Evolutionary conservation across 2,888 invertebrate species (phyloP), one percentile per base, ranked within the genome.

Genomic region (Muscina levida): DNA sequence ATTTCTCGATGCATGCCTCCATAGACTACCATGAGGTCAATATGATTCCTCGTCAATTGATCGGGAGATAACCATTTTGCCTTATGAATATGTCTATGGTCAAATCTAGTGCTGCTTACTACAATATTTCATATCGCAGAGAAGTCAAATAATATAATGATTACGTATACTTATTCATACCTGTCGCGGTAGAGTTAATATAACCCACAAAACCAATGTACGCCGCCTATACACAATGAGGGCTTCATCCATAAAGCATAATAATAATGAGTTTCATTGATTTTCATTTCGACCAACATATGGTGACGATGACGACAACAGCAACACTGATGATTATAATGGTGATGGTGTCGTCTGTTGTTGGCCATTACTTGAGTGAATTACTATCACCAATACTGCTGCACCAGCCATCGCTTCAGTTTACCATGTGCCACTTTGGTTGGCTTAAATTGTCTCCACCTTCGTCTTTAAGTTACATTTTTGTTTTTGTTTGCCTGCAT

Each of bases 401-500:
- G 26, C 62, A 6, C 13, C 65, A 59, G 8, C 31, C 44, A 13
- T 22, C 11, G 15, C 5, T 11, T 13, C 17, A 57, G 67, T 19
- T 11, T 15, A 17, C 13, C 19, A 6, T 24, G 5, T 70, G 39
- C 51, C 19, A 22, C 10, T 53, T 39, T 51, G 82, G 75, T 76
- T 82, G 77, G 78, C 71, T 42, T 51, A 76, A 76, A 70, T 59
- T 82, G 83, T 83, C 83, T 83, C 83, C 83, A 83, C 83, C 83
- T 83, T 77, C 65, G 53, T 62, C 75, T 71, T 67, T 26, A 19
- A 26, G 51, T 46, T 26, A 6, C 37, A 13, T 17, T n/a, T n/a
- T n/a, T n/a, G n/a, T n/a, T 31, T 31, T 31, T 31, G 31, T 65
- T 42, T 48, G 3, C 8, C 4, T 31, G 4, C 31, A 8, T 31